phyloP scores from a whole-genome alignment of 2,888 invertebrate species.

The Bruchidius siliquastri region DNA sequence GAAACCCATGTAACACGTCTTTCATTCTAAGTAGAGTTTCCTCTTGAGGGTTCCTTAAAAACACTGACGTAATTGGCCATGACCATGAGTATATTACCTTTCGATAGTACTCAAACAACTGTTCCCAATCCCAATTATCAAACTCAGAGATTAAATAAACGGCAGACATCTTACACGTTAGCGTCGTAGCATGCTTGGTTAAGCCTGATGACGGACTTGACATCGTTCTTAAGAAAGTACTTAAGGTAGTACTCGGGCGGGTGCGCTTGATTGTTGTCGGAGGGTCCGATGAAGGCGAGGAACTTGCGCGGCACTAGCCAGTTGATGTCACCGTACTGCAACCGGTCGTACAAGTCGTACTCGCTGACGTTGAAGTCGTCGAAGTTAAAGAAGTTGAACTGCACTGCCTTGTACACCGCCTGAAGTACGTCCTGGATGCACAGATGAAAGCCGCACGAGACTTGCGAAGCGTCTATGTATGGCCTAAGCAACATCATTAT shows the following conservation, averaged over 20 bases:
- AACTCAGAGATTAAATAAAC: not conserved
- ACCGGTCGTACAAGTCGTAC: conserved; percentile 76
- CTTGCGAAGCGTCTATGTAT: conserved; percentile 79
- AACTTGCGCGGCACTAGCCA: conserved; percentile 85
- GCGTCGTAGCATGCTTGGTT: conserved; percentile 81
- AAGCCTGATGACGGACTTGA: conserved; percentile 75
- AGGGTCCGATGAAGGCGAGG: conserved; percentile 83
- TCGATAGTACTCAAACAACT: too few relatives aligned
- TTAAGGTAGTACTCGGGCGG: conserved; percentile 79
- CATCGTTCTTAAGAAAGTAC: conserved; percentile 77
- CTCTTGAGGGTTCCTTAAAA: too few relatives aligned
- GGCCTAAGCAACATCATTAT: conserved; percentile 48
- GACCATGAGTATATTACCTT: too few relatives aligned
- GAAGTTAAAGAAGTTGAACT: conserved; percentile 75
- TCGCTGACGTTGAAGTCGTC: conserved; percentile 77
- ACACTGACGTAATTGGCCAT: too few relatives aligned
- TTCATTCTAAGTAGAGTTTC: too few relatives aligned
- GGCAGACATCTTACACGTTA: conserved; percentile 51
- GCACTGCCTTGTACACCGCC: conserved; percentile 67
- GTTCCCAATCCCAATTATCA: too few relatives aligned
- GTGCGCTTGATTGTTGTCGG: conserved; percentile 48
- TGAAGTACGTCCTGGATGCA: conserved; percentile 61
- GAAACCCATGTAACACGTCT: too few relatives aligned
- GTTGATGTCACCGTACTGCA: conserved; percentile 83
- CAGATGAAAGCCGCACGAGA: conserved; percentile 67